Conservation (phyloP, 2,888 invertebrate genomes). For the Torymus aiolomorphi region DNA sequence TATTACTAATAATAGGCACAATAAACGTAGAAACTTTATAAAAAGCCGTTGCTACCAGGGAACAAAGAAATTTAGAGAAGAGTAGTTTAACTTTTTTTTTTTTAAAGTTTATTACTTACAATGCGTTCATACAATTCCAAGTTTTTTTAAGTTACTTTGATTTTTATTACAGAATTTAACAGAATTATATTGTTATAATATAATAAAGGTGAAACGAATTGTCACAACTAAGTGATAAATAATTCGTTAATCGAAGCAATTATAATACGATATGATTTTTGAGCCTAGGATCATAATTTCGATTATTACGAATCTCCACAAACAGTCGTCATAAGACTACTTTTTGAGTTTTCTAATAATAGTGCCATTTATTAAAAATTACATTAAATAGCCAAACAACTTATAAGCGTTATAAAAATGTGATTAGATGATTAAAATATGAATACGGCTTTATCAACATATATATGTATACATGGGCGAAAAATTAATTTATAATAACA, state of each 20-base stretch:
- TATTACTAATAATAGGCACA: constrained; percentile 74
- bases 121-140: constrained; percentile 66
- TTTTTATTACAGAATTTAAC: constrained; percentile 59
- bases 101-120: constrained; percentile 68
- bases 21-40: constrained; percentile 71
- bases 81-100: constrained; percentile 61
- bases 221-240: constrained; percentile 25
- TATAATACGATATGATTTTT: constrained; percentile 30
- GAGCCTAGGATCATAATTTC: constrained; percentile 26
- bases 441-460: constrained; percentile 11
- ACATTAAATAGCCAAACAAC: constrained; percentile 7
- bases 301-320: constrained; percentile 4
- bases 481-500: constrained; percentile 35
- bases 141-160: constrained; percentile 59
- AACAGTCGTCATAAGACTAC: not conserved
- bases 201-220: constrained; percentile 26
- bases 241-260: constrained; percentile 35
- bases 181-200: constrained; percentile 33
- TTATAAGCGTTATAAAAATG: not conserved
- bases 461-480: constrained; percentile 11
- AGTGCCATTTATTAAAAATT: constrained; percentile 26
- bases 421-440: constrained; percentile 17
- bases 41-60: constrained; percentile 73
- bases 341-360: constrained; percentile 31
- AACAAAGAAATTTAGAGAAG: constrained; percentile 67